A percentile compares a stretch with the other conserved stretches of the same genome.
These are phyloP conservation scores for Neodon shergylaensis DNA, from an alignment of 2,113 vertebrate genomes.

Conservation along the genomic window DNA sequence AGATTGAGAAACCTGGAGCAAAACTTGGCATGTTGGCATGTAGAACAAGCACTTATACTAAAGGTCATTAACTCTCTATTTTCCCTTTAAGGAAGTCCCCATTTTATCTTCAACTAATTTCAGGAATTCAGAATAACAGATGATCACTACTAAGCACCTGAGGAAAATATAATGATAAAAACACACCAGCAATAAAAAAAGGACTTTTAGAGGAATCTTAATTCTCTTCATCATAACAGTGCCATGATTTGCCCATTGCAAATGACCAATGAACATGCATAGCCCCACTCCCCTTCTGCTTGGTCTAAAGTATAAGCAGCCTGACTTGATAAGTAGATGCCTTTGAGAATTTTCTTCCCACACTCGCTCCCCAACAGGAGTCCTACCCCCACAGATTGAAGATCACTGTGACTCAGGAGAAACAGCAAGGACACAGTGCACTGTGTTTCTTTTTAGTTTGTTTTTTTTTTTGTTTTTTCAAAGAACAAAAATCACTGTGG, in stretches of 20 bases:
- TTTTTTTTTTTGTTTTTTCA: slow-evolving; percentile 54
- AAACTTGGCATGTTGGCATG: neutral
- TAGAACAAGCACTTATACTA: neutral
- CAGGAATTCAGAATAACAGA: neutral
- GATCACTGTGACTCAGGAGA: slow-evolving; percentile 49
- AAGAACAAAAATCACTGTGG: slow-evolving; percentile 27
- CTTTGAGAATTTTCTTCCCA: slow-evolving; percentile 50
- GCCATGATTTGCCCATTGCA: neutral
- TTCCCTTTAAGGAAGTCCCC: neutral
- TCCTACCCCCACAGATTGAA: neutral
- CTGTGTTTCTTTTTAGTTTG: slow-evolving; percentile 47
- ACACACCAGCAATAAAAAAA: neutral
- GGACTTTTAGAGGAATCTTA: slow-evolving; percentile 9
- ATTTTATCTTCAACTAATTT: slow-evolving; percentile 26
- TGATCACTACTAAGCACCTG: neutral
- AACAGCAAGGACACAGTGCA: slow-evolving; percentile 8
- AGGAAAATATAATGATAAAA: neutral
- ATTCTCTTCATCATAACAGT: neutral
- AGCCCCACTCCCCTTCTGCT: neutral
- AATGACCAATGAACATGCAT: neutral
- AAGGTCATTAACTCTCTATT: neutral
- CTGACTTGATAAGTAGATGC: neutral
- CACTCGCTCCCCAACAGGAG: neutral
- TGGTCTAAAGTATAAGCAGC: neutral
- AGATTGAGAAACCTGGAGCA: neutral